phyloP scores from a whole-genome alignment of 2,113 vertebrate genomes.

The Pyrgilauda ruficollis region DNA sequence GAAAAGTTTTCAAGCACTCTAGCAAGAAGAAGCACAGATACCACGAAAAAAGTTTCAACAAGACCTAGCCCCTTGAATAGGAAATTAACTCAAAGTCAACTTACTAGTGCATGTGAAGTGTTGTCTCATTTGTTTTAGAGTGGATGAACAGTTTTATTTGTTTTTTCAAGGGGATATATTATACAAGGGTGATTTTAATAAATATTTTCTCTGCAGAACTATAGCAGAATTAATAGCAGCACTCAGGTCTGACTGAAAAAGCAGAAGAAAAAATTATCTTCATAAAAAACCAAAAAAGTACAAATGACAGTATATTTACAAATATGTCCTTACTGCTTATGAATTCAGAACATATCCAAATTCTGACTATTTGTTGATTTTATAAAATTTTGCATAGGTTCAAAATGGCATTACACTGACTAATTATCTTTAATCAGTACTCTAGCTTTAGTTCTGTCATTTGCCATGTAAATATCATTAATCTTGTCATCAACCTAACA shows the following conservation, averaged over 20 bases:
- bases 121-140: neutral
- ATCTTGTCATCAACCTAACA: conserved; percentile 43
- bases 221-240: neutral
- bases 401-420: conserved; percentile 46
- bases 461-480: conserved; percentile 65
- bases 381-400: conserved; percentile 18
- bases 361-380: conserved; percentile 57
- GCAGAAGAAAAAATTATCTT: neutral
- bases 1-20: neutral
- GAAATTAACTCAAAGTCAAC: neutral
- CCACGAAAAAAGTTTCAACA: neutral
- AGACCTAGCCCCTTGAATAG: neutral
- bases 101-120: neutral
- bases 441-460: conserved; percentile 51
- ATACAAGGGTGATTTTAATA: neutral
- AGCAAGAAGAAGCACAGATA: neutral
- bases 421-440: conserved; percentile 63
- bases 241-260: neutral
- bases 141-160: neutral
- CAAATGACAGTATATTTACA: neutral
- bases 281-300: neutral
- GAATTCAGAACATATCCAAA: conserved; percentile 16
- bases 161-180: neutral
- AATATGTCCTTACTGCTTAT: neutral
- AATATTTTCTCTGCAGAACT: neutral